A percentile compares a stretch with the other conserved stretches of the same genome.
Conservation (phyloP, 2,113 vertebrate genomes). For the Antechinus flavipes region DNA sequence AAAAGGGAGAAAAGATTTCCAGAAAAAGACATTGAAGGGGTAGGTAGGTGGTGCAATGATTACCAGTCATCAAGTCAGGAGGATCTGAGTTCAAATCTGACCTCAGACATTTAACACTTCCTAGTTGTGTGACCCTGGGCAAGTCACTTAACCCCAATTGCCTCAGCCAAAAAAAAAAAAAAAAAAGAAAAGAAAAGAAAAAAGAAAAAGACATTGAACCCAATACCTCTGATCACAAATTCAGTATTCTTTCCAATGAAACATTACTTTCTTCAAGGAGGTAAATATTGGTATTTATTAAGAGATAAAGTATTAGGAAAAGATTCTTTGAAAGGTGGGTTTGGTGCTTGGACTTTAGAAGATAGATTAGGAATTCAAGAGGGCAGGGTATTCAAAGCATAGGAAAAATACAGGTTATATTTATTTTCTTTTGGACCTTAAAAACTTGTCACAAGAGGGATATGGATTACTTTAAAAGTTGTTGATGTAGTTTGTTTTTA, state of each 20-base stretch:
- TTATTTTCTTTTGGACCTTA: not conserved
- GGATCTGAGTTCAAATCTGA: no score
- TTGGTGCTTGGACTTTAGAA: not conserved
- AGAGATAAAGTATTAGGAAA: not conserved
- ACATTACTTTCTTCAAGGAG: not conserved
- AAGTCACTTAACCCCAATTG: no score
- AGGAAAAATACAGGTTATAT: not conserved
- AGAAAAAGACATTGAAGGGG: not conserved
- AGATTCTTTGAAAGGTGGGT: not conserved
- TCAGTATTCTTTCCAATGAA: not conserved
- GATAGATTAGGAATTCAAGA: not conserved
- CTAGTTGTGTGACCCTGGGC: no score
- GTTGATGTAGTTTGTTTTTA: not conserved
- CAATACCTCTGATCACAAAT: not conserved
- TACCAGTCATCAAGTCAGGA: no score
- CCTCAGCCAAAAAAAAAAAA: no score
- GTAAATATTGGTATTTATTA: not conserved
- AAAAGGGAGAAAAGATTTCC: not conserved
- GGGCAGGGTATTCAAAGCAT: not conserved
- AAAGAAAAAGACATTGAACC: not conserved
- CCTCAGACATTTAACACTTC: no score
- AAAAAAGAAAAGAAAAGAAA: no score
- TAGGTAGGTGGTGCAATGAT: no score
- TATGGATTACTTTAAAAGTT: not conserved
- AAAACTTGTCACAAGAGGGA: not conserved